A percentile compares a stretch with the other conserved stretches of the same genome.
Evolutionary conservation across 2,113 vertebrate species (phyloP).

Genomic region (Hippocampus barbouri): DNA sequence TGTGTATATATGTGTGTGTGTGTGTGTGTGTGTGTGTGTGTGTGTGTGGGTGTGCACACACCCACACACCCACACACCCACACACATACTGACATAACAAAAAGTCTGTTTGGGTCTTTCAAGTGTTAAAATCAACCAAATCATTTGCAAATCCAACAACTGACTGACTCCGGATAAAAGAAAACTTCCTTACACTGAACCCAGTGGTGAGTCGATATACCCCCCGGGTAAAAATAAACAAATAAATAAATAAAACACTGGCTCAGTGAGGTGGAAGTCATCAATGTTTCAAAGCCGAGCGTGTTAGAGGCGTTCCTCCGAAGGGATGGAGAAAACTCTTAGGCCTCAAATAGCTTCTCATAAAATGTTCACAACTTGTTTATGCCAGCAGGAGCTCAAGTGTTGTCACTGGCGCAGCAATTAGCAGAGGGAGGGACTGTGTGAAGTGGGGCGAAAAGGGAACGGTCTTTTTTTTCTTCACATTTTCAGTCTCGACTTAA

Average conservation of each 20-base stretch:
- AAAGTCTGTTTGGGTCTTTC: too few relatives aligned
- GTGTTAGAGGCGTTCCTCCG: slow-evolving; percentile 31
- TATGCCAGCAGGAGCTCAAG: slow-evolving; percentile 46
- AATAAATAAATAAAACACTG: not conserved
- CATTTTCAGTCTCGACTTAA: not conserved
- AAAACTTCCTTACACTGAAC: not conserved
- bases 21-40: too few relatives aligned
- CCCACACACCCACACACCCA: too few relatives aligned
- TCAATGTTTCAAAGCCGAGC: slow-evolving; percentile 60
- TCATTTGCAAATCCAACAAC: not conserved
- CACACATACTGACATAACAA: too few relatives aligned
- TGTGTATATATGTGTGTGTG: too few relatives aligned
- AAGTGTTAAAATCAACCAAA: not conserved
- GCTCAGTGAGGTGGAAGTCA: slow-evolving; percentile 54
- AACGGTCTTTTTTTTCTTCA: too few relatives aligned
- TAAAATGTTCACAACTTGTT: slow-evolving; percentile 63
- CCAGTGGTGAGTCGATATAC: not conserved
- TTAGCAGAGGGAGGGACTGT: slow-evolving; percentile 17
- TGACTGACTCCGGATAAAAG: not conserved
- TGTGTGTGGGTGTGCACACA: too few relatives aligned
- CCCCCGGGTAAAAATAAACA: not conserved
- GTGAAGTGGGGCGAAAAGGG: slow-evolving; percentile 3
- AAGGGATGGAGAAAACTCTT: slow-evolving; percentile 45
- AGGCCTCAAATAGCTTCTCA: slow-evolving; percentile 58
- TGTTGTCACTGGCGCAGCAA: slow-evolving; percentile 31